Conservation (phyloP, 2,888 invertebrate species). For the Spatulosminthurus flaviceps region DNA sequence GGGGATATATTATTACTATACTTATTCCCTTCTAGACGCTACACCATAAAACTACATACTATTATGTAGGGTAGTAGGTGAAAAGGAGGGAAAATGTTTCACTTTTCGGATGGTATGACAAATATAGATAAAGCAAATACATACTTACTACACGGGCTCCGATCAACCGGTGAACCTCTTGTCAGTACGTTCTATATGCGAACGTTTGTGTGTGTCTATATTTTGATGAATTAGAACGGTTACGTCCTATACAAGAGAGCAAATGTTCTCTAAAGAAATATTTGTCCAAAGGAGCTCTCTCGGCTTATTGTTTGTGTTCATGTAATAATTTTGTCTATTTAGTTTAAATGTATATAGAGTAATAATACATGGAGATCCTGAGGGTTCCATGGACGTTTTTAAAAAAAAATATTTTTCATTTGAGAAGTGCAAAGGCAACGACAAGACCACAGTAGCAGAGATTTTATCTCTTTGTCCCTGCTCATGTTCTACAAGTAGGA, state of each 20-base stretch:
- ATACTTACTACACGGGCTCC: not conserved
- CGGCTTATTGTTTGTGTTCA: slow-evolving; percentile 2
- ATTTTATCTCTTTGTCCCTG: slow-evolving; percentile 6
- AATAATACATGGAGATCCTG: not conserved
- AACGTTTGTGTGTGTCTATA: not conserved
- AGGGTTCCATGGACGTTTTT: not conserved
- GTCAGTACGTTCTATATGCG: not conserved
- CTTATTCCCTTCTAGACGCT: too few relatives aligned
- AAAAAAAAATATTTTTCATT: not conserved
- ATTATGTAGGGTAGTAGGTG: too few relatives aligned
- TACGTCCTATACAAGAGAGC: not conserved
- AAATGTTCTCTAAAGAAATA: not conserved
- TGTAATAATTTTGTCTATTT: not conserved
- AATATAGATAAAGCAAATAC: not conserved
- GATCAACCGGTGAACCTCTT: not conserved
- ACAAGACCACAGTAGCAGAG: slow-evolving; percentile 14
- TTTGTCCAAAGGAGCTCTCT: not conserved
- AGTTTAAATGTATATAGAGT: too few relatives aligned
- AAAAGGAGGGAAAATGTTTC: too few relatives aligned
- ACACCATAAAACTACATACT: too few relatives aligned
- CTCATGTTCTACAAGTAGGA: not conserved
- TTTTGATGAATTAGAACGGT: not conserved
- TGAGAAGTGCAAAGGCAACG: not conserved
- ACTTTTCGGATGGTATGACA: too few relatives aligned
- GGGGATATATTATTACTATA: too few relatives aligned